A percentile compares a stretch with the other conserved stretches of the same genome.
These are phyloP conservation scores for Salvelinus fontinalis DNA, from an alignment of 2,113 vertebrate species.

Conservation along the genomic window DNA sequence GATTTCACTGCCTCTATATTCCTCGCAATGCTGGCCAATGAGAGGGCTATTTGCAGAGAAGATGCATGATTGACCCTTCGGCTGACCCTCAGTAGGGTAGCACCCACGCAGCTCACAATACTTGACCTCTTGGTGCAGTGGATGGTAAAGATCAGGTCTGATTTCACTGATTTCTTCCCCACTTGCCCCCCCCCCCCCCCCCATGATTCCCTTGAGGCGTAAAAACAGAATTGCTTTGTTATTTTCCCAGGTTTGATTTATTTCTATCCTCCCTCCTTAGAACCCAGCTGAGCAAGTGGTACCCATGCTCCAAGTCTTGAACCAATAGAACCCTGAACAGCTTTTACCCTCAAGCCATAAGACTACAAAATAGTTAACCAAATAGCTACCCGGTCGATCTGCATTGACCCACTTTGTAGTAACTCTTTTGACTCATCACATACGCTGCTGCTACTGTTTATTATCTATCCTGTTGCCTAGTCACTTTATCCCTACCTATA, in stretches of 20 bases:
- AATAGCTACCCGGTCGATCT: too few species aligned
- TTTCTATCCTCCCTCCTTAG: neutral
- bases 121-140: slow-evolving; percentile 36
- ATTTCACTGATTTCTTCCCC: slow-evolving; percentile 29
- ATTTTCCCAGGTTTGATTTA: slow-evolving; percentile 13
- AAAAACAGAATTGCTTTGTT: slow-evolving; percentile 9
- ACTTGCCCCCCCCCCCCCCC: neutral
- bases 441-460: too few species aligned
- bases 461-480: too few species aligned
- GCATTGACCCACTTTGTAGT: too few species aligned
- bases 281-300: neutral
- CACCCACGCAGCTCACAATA: slow-evolving; percentile 47
- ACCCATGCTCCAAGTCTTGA: too few species aligned
- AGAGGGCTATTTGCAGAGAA: slow-evolving; percentile 43
- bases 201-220: slow-evolving; percentile 3
- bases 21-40: slow-evolving; percentile 45
- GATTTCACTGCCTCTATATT: slow-evolving; percentile 51
- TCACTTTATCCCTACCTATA: too few species aligned
- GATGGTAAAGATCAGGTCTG: slow-evolving; percentile 45
- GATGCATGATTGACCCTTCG: slow-evolving; percentile 18
- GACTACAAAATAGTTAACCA: too few species aligned
- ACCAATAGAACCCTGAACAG: too few species aligned
- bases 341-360: too few species aligned
- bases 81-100: slow-evolving; percentile 38
- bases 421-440: too few species aligned